A percentile compares a stretch with the other conserved stretches of the same genome.
Conservation (phyloP, 2,113 vertebrate genomes). For the Seriola rivoliana region DNA sequence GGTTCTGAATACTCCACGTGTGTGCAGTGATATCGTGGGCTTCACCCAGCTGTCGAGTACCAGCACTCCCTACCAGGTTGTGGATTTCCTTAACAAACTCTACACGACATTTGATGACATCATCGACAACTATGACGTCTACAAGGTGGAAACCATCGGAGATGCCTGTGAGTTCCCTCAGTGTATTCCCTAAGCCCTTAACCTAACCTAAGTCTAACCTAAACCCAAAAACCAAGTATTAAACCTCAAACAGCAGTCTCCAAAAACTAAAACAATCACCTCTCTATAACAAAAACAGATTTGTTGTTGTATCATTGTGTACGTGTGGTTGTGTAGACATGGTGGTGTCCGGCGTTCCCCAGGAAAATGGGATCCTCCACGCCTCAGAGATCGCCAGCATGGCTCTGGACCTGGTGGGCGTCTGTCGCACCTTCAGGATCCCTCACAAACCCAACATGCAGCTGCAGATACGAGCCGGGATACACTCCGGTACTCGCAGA, state of each 20-base stretch:
- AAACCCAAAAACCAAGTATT: no score
- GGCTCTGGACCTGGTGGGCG: slow-evolving; percentile 87
- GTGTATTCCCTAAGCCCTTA: no score
- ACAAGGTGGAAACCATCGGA: slow-evolving; percentile 90
- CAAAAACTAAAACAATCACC: not conserved
- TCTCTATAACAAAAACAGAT: not conserved
- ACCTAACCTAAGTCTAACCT: no score
- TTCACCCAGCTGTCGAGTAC: slow-evolving; percentile 90
- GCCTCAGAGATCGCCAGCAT: slow-evolving; percentile 87
- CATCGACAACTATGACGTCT: slow-evolving; percentile 89
- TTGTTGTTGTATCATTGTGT: not conserved
- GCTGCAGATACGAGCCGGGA: slow-evolving; percentile 88
- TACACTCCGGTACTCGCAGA: slow-evolving; percentile 83
- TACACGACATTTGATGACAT: slow-evolving; percentile 90
- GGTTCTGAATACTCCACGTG: not conserved
- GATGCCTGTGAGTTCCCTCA: slow-evolving; percentile 84
- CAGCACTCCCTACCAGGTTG: slow-evolving; percentile 88
- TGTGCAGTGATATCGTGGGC: slow-evolving; percentile 88
- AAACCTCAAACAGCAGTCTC: no score
- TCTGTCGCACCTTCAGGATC: slow-evolving; percentile 88
- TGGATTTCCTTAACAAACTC: slow-evolving; percentile 89
- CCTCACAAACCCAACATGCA: slow-evolving; percentile 87
- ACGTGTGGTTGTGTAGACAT: slow-evolving; percentile 81
- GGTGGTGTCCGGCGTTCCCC: slow-evolving; percentile 89
- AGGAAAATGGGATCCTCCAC: slow-evolving; percentile 87